phyloP scores from a whole-genome alignment of 64 coral and sea anemone species.

The Catalaphyllia jardinei region DNA sequence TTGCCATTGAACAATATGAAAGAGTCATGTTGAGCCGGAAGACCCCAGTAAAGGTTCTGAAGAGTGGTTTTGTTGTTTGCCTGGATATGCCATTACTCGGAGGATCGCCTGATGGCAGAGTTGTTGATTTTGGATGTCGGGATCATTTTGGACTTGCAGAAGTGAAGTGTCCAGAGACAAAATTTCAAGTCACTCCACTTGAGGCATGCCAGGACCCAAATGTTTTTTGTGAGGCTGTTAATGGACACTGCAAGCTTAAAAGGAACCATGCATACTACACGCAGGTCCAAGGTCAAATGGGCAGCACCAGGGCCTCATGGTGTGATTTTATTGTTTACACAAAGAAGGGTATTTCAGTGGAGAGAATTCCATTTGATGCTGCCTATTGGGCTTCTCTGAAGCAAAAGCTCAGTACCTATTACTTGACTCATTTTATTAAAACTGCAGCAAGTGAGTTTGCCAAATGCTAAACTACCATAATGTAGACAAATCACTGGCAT shows the following conservation, averaged over 20 bases:
- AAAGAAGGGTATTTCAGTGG: background rate
- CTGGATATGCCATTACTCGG: background rate
- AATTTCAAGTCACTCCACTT: constrained; percentile 46
- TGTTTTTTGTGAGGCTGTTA: constrained; percentile 24
- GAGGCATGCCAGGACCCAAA: constrained; percentile 12
- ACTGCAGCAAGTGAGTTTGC: background rate
- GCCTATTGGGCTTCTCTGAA: too few species aligned
- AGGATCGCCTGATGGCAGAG: constrained; percentile 31
- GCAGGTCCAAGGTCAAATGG: constrained; percentile 56
- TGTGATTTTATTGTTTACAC: constrained; percentile 48
- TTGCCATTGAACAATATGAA: constrained; percentile 28
- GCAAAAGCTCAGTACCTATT: too few species aligned
- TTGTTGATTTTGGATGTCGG: constrained; percentile 36
- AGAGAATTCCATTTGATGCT: too few species aligned
- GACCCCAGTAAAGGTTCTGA: constrained; percentile 19
- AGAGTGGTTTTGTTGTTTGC: constrained; percentile 48
- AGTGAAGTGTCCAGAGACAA: constrained; percentile 37
- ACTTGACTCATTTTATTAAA: too few species aligned
- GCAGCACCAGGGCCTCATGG: background rate
- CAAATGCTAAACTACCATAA: too few species aligned
- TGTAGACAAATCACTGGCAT: background rate
- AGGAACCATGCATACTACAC: constrained; percentile 34
- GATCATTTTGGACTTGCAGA: constrained; percentile 46
- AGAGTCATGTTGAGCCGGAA: constrained; percentile 12
- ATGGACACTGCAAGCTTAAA: constrained; percentile 32